A percentile compares a stretch with the other conserved stretches of the same genome.
These are phyloP conservation scores for Belonocnema kinseyi DNA, from an alignment of 1,140 invertebrate genomes.

Conservation along the genomic window DNA sequence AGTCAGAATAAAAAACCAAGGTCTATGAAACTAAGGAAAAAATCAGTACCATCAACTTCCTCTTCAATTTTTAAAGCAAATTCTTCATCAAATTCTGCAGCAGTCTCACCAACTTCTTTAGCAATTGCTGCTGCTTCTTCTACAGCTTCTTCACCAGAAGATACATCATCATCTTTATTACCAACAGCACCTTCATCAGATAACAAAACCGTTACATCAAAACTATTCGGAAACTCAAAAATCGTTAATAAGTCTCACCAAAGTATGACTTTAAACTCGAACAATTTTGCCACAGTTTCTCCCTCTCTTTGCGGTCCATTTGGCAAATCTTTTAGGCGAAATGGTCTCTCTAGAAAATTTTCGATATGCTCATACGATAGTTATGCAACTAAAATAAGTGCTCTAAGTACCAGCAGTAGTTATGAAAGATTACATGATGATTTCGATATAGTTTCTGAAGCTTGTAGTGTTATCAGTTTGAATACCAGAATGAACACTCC, in stretches of 20 bases:
- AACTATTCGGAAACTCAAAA: constrained; percentile 53
- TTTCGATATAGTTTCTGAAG: constrained; percentile 58
- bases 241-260: constrained; percentile 38
- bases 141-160: neutral
- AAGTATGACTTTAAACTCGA: constrained; percentile 47
- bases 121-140: neutral
- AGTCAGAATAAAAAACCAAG: neutral
- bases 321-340: constrained; percentile 34
- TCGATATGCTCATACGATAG: constrained; percentile 60
- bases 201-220: constrained; percentile 55
- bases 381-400: constrained; percentile 50
- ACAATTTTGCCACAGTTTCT: constrained; percentile 42
- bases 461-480: constrained; percentile 49
- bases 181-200: neutral
- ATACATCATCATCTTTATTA: neutral
- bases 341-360: constrained; percentile 47
- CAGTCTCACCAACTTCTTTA: neutral
- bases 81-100: neutral
- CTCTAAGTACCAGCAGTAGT: constrained; percentile 53
- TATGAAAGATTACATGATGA: constrained; percentile 60
- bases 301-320: constrained; percentile 48
- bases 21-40: neutral
- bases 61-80: neutral
- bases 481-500: constrained; percentile 44
- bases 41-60: neutral